Evolutionary conservation across 2,797 vertebrate species (phyloP).

Genomic region (Trichosurus vulpecula): DNA sequence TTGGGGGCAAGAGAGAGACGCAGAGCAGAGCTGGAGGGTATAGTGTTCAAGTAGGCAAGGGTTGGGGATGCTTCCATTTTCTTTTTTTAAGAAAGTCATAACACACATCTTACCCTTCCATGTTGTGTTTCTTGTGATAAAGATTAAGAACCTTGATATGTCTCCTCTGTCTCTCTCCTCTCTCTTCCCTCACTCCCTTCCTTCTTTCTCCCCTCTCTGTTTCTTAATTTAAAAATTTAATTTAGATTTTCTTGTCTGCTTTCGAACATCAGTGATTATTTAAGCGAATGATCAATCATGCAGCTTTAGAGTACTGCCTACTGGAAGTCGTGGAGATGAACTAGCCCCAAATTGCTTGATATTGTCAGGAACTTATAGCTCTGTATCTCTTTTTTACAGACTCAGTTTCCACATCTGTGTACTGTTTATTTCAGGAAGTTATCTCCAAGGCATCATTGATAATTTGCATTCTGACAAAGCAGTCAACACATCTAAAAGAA

Average conservation of each 20-base stretch:
- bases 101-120: not conserved
- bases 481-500: not conserved
- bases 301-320: not conserved
- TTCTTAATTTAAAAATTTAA: not conserved
- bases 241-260: conserved; percentile 24
- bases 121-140: not conserved
- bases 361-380: not conserved
- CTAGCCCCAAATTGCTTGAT: conserved; percentile 32
- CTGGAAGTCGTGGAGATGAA: not conserved
- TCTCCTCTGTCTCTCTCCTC: no score
- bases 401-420: not conserved
- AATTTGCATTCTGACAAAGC: not conserved
- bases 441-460: not conserved
- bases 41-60: not conserved
- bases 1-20: conserved; percentile 22
- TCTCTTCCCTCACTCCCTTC: not conserved
- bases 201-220: not conserved
- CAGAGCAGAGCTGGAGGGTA: not conserved
- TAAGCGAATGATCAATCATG: not conserved
- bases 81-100: not conserved
- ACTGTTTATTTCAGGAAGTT: not conserved
- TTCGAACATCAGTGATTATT: conserved; percentile 32
- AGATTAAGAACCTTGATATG: not conserved
- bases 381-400: not conserved
- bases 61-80: conserved; percentile 9